phyloP scores from a whole-genome alignment of 2,888 invertebrate genomes.

The Aleiodes leptofemur region DNA sequence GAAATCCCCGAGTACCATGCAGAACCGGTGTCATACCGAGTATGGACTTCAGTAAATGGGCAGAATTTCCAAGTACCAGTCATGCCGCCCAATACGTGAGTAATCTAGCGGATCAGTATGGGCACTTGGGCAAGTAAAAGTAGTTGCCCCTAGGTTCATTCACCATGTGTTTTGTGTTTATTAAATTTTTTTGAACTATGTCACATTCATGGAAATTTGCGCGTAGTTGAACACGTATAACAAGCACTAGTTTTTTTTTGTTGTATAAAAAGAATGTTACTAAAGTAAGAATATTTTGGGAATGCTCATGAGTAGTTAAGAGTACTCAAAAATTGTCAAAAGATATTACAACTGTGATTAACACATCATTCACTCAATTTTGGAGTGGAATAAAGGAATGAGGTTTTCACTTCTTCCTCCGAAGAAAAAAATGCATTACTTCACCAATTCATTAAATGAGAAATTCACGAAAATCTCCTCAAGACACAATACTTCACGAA shows the following conservation, averaged over 20 bases:
- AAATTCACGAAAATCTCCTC: no score
- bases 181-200: background rate
- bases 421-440: no score
- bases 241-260: constrained; percentile 8
- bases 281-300: background rate
- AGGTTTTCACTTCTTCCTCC: no score
- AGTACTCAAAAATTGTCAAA: background rate
- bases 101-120: constrained; percentile 78
- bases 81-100: constrained; percentile 82
- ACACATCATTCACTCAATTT: background rate
- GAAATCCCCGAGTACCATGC: constrained; percentile 95
- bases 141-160: background rate
- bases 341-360: constrained; percentile 1
- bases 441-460: no score
- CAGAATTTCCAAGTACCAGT: constrained; percentile 79
- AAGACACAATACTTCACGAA: no score
- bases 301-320: background rate
- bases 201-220: constrained; percentile 3
- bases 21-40: constrained; percentile 90
- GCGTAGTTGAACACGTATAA: constrained; percentile 28
- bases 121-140: constrained; percentile 70
- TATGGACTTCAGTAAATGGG: constrained; percentile 94
- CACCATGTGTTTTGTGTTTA: constrained; percentile 9
- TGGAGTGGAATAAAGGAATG: no score
- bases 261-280: background rate